Evolutionary conservation across 30 jellyfish, hydroid and myxozoan species (phyloP), one percentile per base, ranked within the genome.

Genomic region (Aurelia aurita complex sp. Pacific): DNA sequence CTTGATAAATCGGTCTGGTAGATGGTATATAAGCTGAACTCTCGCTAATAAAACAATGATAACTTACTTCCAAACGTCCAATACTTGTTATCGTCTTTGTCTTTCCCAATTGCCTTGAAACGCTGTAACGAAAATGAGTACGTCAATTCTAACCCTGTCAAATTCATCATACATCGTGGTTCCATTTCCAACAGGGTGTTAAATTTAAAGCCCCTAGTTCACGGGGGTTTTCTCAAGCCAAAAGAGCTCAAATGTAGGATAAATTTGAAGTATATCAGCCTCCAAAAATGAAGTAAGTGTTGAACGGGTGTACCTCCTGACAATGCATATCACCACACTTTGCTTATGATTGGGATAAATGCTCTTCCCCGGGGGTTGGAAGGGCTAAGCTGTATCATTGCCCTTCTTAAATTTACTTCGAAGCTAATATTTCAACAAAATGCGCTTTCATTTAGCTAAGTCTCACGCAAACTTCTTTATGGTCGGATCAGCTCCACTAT

Each of bases 31-130:
- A 46, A 6, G 12, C 15, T 8, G 4, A 46, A 46, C 14, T 46
- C 14, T 46, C 15, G 8, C 15, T 1, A 6, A 9, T 6, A 46
- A 46, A 46, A 46, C 57, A 46, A 46, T 46, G 57, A 46, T 7
- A 46, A 76, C 94, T 71, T 74, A 89, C 97, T 88, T 50, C 91
- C 97, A 89, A 89, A 89, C 23, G 89, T 79, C 97, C 97, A 89
- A 62, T 89, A 89, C 35, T 63, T 74, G 80, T 89, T 89, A 10
- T 88, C 97, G 67, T 89, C 94, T 50, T 89, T 89, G 72, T 89
- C 97, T 59, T 74, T 75, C 18, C 97, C 97, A 75, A 89, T 89
- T 7, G 97, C 89, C 63, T 89, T 76, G 80, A 89, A 89, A 35
- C 85, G 84, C 97, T 89, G 74, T 10, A 87, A 82, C 29, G 10